Evolutionary conservation across 92 coral and sea anemone species (phyloP).

Genomic region (Epizoanthus scotinus): DNA sequence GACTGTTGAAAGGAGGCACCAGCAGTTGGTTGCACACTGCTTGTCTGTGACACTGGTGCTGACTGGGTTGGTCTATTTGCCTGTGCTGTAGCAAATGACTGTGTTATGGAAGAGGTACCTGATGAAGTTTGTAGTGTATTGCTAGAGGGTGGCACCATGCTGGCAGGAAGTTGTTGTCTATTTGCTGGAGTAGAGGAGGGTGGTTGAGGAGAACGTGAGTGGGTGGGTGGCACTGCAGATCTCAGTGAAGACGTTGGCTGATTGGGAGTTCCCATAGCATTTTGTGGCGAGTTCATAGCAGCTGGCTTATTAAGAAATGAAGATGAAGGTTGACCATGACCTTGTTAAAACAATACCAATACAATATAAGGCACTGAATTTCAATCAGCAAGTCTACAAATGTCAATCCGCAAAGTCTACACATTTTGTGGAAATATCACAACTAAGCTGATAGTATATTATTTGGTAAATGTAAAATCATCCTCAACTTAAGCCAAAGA

Average conservation of each 20-base stretch:
- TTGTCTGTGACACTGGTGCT: background rate
- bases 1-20: background rate
- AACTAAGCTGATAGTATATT: no score
- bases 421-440: no score
- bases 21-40: conserved; percentile 9
- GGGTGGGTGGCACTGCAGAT: no score
- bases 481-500: no score
- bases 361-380: background rate
- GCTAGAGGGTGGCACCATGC: background rate
- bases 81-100: background rate
- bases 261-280: background rate
- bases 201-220: background rate
- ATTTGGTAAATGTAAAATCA: no score
- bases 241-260: background rate
- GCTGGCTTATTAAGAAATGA: conserved; percentile 17
- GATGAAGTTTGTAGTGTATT: background rate
- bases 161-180: background rate
- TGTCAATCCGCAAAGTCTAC: no score
- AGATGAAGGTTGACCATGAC: conserved; percentile 7
- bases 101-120: background rate
- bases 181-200: background rate
- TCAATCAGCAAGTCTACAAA: no score
- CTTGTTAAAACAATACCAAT: background rate
- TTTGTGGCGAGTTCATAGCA: background rate
- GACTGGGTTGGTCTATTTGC: conserved; percentile 11